Evolutionary conservation across 2,113 vertebrate species (phyloP).

Genomic region (Holacanthus passer): DNA sequence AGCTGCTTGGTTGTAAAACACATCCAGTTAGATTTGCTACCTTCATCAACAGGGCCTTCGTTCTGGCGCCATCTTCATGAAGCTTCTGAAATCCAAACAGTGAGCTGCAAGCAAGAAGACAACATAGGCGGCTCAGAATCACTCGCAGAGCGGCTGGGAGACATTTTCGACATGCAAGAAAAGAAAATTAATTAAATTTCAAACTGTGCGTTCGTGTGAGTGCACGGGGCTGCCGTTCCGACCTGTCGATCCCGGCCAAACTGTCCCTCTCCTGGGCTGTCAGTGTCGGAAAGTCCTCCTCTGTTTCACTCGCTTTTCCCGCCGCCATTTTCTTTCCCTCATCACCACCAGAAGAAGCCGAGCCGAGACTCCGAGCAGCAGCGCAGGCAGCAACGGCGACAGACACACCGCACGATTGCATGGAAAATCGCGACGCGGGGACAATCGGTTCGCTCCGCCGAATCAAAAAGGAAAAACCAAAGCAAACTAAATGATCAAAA

Average conservation of each 20-base stretch:
- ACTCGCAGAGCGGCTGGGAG: conserved; percentile 60
- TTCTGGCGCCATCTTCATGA: conserved; percentile 99
- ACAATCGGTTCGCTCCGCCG: conserved; percentile 79
- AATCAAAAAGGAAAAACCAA: conserved; percentile 72
- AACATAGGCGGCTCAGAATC: conserved; percentile 84
- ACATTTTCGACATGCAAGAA: conserved; percentile 50
- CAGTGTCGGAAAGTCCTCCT: conserved; percentile 98
- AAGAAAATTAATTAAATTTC: conserved; percentile 45
- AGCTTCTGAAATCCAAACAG: conserved; percentile 97
- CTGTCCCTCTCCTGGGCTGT: conserved; percentile 94
- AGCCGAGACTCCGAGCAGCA: conserved; percentile 88
- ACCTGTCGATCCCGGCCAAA: conserved; percentile 94
- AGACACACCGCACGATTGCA: conserved; percentile 99
- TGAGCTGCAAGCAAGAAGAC: conserved; percentile 90
- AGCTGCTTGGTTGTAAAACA: conserved; percentile 27
- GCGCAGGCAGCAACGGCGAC: conserved; percentile 88
- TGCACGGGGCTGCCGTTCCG: conserved; percentile 67
- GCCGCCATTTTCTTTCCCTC: conserved; percentile 99
- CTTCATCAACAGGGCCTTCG: conserved; percentile 97
- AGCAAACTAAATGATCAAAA: conserved; percentile 68
- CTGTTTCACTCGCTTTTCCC: conserved; percentile 98
- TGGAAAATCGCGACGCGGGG: conserved; percentile 88
- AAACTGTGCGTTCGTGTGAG: conserved; percentile 31
- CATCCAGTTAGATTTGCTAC: conserved; percentile 78
- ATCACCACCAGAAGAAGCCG: conserved; percentile 91